A percentile compares a stretch with the other conserved stretches of the same genome.
Conservation (phyloP, 2,888 invertebrate genomes). For the Oxystoma pomonae region DNA sequence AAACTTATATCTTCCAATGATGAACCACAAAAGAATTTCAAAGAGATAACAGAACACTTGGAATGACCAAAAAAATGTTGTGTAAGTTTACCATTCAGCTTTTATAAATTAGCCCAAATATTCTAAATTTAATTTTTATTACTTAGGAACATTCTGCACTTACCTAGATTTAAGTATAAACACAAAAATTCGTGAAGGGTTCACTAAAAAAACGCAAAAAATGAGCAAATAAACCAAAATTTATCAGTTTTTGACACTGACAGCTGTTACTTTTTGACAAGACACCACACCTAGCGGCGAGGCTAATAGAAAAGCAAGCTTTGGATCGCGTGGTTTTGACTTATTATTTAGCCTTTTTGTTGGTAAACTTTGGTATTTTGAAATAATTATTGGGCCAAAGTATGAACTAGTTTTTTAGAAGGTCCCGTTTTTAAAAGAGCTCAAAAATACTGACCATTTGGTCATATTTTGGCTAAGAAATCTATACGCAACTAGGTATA, state of each 20-base stretch:
- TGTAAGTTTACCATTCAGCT: too few species aligned
- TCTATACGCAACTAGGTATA: background rate
- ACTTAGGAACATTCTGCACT: background rate
- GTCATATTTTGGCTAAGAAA: background rate
- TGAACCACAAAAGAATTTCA: constrained; percentile 3
- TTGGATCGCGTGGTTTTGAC: background rate
- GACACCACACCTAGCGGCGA: background rate
- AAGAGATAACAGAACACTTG: constrained; percentile 11
- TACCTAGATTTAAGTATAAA: background rate
- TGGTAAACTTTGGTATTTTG: too few species aligned
- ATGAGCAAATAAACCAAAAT: background rate
- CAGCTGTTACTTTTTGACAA: background rate
- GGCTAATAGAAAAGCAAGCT: background rate
- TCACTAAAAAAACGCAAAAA: background rate
- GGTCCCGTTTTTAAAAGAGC: too few species aligned
- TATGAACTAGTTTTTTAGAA: too few species aligned
- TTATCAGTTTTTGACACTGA: background rate
- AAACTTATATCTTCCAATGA: background rate
- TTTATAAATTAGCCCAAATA: too few species aligned
- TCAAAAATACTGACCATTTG: background rate
- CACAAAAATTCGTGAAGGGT: background rate
- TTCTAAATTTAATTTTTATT: too few species aligned
- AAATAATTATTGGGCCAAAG: too few species aligned
- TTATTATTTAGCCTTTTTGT: too few species aligned
- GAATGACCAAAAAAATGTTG: constrained; percentile 15